Conservation (phyloP, 2,888 invertebrate species). For the Leptarthrus brevirostris region DNA sequence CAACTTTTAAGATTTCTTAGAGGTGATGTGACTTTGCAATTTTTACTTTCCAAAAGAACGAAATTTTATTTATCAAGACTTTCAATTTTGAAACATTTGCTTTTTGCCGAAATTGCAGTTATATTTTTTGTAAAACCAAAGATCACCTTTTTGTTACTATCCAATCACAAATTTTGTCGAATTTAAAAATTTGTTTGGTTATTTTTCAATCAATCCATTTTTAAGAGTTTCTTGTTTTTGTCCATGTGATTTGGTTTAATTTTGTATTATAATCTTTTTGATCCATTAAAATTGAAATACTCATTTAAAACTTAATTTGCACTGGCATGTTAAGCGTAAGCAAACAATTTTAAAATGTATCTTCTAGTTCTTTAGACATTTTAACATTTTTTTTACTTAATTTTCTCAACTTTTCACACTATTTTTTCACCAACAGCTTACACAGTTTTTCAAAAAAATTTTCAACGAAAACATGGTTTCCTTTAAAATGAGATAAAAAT, state of each 20-base stretch:
- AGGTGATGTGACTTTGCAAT: conserved; percentile 27
- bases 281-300: conserved; percentile 39
- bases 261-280: conserved; percentile 16
- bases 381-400: conserved; percentile 15
- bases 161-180: conserved; percentile 43
- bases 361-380: conserved; percentile 9
- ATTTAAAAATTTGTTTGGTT: conserved; percentile 29
- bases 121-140: conserved; percentile 45
- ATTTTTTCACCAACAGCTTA: conserved; percentile 21
- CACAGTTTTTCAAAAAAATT: conserved; percentile 44
- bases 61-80: not conserved
- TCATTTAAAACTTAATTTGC: conserved; percentile 25
- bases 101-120: conserved; percentile 9
- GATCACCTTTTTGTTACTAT: conserved; percentile 50
- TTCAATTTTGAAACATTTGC: not conserved
- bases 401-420: conserved; percentile 15
- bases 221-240: conserved; percentile 37
- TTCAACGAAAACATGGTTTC: conserved; percentile 48
- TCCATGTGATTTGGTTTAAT: conserved; percentile 14
- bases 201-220: conserved; percentile 50
- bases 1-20: conserved; percentile 38
- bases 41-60: not conserved
- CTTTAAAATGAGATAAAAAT: conserved; percentile 25
- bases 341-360: conserved; percentile 31
- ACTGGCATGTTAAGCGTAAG: conserved; percentile 1